Evolutionary conservation across 2,113 vertebrate genomes (phyloP), one percentile per base, ranked within the genome.

Genomic region (Sclerurus mexicanus): DNA sequence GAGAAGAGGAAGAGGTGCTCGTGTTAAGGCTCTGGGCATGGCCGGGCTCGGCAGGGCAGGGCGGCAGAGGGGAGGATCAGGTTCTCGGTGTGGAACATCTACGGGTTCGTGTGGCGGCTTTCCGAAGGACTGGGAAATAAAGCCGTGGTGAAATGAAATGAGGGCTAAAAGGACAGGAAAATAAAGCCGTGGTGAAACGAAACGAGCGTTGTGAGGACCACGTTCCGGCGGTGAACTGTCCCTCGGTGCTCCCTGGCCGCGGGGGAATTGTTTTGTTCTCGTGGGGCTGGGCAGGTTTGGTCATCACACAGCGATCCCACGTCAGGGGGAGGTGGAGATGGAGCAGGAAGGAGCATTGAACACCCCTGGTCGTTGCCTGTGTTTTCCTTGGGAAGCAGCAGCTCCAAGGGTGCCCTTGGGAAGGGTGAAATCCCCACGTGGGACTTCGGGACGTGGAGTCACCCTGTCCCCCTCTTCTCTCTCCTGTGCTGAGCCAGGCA

Each of bases 401-500:
- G 28, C 0, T 0, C 4, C 0, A 2, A 24, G 35, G 44, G 50
- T 59, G 85, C 39, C 9, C 8, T 0, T 1, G 50, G 62, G 76
- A 72, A 62, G 16, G 31, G 56, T 24, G 30, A 68, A 8, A 24
- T 10, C 23, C 47, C 7, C 21, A 2, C 3, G 25, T 14, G 21
- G 49, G 21, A 50, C 2, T 25, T 55, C 31, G n/a, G 31, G 12
- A 52, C 24, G 8, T 9, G 20, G 2, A 18, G 12, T 33, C 47
- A 53, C 9, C n/a, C 21, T 19, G 0, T 16, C 33, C 25, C 37
- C 19, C 18, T 14, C 0, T 17, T 59, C 39, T 42, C 21, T 3
- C 39, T 59, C 49, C 42, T 78, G 87, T 93, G 64, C 16, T 2
- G 59, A 89, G 50, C 28, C 50, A 52, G 50, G 49, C 24, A 50